phyloP scores from a whole-genome alignment of 2,888 invertebrate species.

The Busseola fusca region DNA sequence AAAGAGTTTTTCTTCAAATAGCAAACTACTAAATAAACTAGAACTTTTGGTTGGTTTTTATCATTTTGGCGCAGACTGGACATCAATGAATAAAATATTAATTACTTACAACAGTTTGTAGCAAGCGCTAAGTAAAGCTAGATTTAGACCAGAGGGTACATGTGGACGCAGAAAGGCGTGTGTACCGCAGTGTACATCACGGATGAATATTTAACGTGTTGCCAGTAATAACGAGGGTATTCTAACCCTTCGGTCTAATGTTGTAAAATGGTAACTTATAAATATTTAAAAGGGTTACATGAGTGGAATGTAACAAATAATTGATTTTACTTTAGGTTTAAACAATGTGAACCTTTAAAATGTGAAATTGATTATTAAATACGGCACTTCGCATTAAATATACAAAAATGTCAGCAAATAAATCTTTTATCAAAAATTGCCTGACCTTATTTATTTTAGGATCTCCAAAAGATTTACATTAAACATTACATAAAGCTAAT shows the following conservation, averaged over 20 bases:
- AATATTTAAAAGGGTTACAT: slow-evolving; percentile 35
- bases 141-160: slow-evolving; percentile 19
- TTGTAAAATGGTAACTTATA: slow-evolving; percentile 37
- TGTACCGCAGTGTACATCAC: slow-evolving; percentile 47
- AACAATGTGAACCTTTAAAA: neutral
- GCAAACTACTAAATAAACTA: neutral
- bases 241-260: slow-evolving; percentile 28
- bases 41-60: slow-evolving; percentile 6
- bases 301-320: slow-evolving; percentile 1
- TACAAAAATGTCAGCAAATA: neutral
- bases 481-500: too few species aligned
- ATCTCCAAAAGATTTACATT: too few species aligned
- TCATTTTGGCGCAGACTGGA: slow-evolving; percentile 13
- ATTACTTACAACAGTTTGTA: slow-evolving; percentile 17
- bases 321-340: slow-evolving; percentile 2
- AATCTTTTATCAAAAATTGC: too few species aligned
- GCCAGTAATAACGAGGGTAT: slow-evolving; percentile 34
- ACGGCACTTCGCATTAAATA: neutral
- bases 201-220: slow-evolving; percentile 57
- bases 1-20: neutral
- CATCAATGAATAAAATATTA: slow-evolving; percentile 40
- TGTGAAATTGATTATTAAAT: neutral
- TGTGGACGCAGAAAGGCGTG: slow-evolving; percentile 17
- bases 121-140: slow-evolving; percentile 37
- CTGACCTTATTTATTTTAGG: too few species aligned